Percentiles rank a stretch among this genome's conserved stretches.
Conservation (phyloP, 2,888 invertebrate genomes). For the Deroplatys truncata region DNA sequence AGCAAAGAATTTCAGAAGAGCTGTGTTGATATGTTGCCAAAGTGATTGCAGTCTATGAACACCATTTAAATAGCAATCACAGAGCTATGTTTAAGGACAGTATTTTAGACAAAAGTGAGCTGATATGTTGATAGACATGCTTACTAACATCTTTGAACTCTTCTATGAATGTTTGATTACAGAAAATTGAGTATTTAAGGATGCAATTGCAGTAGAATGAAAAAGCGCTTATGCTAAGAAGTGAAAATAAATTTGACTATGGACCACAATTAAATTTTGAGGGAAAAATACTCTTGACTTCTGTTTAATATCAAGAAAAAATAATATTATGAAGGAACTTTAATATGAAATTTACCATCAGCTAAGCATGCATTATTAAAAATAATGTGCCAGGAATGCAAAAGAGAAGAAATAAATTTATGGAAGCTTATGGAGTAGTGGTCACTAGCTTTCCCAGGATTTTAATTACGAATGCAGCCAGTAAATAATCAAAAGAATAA, state of each 20-base stretch:
- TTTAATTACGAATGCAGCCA: neutral
- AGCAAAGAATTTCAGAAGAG: neutral
- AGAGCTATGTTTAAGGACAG: slow-evolving; percentile 7
- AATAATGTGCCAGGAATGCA: neutral
- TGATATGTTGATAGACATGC: neutral
- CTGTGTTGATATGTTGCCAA: neutral
- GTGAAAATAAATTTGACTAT: neutral
- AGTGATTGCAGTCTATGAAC: slow-evolving; percentile 10
- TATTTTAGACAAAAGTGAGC: neutral
- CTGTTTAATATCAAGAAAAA: neutral
- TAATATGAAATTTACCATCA: neutral
- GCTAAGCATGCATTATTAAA: neutral
- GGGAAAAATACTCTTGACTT: neutral
- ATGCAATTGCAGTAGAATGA: neutral
- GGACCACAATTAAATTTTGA: neutral
- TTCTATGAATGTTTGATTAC: neutral
- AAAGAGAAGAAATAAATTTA: neutral
- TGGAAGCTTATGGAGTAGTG: too few relatives aligned
- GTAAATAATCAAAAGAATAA: too few relatives aligned
- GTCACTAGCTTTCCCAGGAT: neutral
- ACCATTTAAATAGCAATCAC: neutral
- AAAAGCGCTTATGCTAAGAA: neutral
- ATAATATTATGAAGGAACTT: neutral
- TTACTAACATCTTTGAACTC: neutral
- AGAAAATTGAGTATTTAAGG: neutral